Evolutionary conservation across 2,113 vertebrate species (phyloP).

Genomic region (Malurus melanocephalus): DNA sequence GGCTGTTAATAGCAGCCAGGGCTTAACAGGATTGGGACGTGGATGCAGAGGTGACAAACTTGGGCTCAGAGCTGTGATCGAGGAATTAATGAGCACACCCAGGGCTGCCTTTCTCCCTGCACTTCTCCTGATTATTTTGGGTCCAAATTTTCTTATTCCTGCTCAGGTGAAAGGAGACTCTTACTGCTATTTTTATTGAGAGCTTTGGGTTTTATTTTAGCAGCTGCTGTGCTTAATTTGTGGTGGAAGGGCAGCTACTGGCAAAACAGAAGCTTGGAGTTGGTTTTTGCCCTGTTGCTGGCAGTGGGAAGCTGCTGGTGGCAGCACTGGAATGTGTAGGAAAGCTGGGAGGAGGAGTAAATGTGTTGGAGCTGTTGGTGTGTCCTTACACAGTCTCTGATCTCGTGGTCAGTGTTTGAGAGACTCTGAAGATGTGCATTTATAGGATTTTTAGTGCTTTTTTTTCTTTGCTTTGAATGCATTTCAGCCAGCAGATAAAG

Average conservation of each 20-base stretch:
- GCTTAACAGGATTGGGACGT: neutral
- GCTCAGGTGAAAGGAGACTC: neutral
- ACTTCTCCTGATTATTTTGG: neutral
- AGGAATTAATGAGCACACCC: neutral
- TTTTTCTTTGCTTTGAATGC: neutral
- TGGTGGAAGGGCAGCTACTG: neutral
- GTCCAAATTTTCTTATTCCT: neutral
- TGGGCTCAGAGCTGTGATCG: neutral
- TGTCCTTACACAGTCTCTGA: neutral
- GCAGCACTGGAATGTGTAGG: neutral
- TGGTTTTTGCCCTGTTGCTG: neutral
- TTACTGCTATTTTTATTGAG: neutral
- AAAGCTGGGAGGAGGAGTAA: neutral
- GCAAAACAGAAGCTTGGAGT: neutral
- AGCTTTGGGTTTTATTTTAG: neutral
- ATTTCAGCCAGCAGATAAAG: neutral
- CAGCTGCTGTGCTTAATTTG: neutral
- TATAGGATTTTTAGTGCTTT: neutral
- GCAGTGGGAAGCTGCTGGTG: neutral
- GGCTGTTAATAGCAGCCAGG: neutral
- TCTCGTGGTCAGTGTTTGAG: neutral
- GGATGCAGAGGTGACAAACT: neutral
- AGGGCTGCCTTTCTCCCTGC: accelerated
- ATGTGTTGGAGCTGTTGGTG: neutral
- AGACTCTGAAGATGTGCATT: neutral